A percentile compares a stretch with the other conserved stretches of the same genome.
These are phyloP conservation scores for Xestia c-nigrum DNA, from an alignment of 2,888 invertebrate species.

Conservation along the genomic window DNA sequence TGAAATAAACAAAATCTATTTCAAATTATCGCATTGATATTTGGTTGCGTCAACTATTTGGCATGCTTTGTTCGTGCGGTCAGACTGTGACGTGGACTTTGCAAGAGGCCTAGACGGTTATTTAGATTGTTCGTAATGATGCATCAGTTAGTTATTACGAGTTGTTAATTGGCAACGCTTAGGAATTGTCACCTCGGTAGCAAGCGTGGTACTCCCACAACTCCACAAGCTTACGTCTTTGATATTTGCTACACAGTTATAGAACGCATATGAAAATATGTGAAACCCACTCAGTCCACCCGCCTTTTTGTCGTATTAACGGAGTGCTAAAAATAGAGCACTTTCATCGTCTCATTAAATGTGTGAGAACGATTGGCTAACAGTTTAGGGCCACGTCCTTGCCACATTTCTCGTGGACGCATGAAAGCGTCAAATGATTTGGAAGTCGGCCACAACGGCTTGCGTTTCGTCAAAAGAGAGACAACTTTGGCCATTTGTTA, in stretches of 20 bases:
- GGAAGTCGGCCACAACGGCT: slow-evolving; percentile 58
- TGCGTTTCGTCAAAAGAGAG: slow-evolving; percentile 59
- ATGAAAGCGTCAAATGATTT: slow-evolving; percentile 62
- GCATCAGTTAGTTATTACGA: slow-evolving; percentile 35
- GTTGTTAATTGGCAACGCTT: slow-evolving; percentile 49
- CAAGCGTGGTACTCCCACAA: slow-evolving; percentile 23
- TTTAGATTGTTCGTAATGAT: slow-evolving; percentile 42
- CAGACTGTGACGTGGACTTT: slow-evolving; percentile 24
- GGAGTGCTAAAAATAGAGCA: slow-evolving; percentile 35
- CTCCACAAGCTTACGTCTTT: slow-evolving; percentile 11
- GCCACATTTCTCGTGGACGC: slow-evolving; percentile 47
- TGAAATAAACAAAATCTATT: slow-evolving; percentile 65
- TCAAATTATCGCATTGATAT: slow-evolving; percentile 42
- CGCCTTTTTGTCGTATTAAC: slow-evolving; percentile 30
- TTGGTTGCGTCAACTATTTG: slow-evolving; percentile 53
- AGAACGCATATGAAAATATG: slow-evolving; percentile 5
- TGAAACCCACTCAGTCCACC: not conserved
- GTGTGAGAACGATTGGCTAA: slow-evolving; percentile 46
- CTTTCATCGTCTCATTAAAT: slow-evolving; percentile 45
- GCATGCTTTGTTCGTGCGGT: slow-evolving; percentile 45
- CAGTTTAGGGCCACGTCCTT: slow-evolving; percentile 46
- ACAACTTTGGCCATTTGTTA: slow-evolving; percentile 64
- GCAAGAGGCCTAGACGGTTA: slow-evolving; percentile 31
- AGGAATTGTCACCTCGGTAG: slow-evolving; percentile 46
- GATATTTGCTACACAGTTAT: slow-evolving; percentile 11